Evolutionary conservation across 2,113 vertebrate genomes (phyloP), one percentile per base, ranked within the genome.

Genomic region (Nothoprocta pentlandii): DNA sequence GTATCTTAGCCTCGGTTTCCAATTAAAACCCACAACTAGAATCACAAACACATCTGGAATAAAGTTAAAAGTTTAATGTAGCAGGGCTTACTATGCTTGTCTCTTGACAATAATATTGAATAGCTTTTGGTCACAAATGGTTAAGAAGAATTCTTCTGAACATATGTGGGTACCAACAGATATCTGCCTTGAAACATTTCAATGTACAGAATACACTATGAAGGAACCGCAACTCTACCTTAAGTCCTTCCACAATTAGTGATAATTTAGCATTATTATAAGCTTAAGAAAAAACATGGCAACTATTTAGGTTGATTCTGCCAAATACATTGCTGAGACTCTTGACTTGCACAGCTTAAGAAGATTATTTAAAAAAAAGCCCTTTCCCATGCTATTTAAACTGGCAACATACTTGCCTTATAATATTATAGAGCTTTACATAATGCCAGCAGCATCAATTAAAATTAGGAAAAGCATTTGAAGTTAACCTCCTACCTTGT

Each of bases 11-110:
- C 58, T 74, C 32, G 95, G 81, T 95, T 75, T 89, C 96, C 97
- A 97, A 97, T 94, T 91, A 97, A 97, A 97, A 96, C 89, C 61
- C 96, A 89, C 68, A 95, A 97, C 95, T 56, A 96, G 78, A 96
- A 95, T 95, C 97, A 97, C 81, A 95, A 94, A 96, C 74, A 98
- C 92, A 97, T 89, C 80, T 96, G 96, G 96, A 97, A 96, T 94
- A 78, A 96, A 61, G 93, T 95, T 96, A 94, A 88, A 69, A 77
- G 96, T 97, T 96, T 96, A 85, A 95, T 94, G 87, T 81, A 93
- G 74, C 53, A 94, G 42, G 77, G 89, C 90, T 97, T 97, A 96
- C 96, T 97, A 92, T 66, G 96, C 89, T 94, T 96, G 78, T 87
- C 94, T 96, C 97, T 97, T 97, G 94, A 97, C 93, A 94, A 94